Evolutionary conservation across 2,113 vertebrate species (phyloP), one percentile per base, ranked within the genome.

Genomic region (Catagonus wagneri): DNA sequence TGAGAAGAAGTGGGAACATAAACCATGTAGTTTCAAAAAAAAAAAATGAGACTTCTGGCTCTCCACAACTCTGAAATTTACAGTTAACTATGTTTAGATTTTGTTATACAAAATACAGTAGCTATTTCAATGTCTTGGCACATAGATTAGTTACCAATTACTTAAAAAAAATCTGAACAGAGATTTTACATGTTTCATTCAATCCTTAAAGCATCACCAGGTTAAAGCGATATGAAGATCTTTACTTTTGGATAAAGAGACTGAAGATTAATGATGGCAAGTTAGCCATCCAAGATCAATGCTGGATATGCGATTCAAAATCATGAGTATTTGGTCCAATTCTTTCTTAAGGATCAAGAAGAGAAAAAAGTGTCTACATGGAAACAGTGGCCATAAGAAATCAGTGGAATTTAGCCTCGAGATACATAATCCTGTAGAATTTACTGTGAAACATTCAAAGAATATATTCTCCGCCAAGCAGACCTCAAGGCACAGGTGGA

Each of bases 41-140:
- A 65, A 29, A 44, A 44, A 44, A 44, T 1, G 5, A 75, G 22
- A 0, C 0, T 25, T 56, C 23, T 23, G 7, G 3, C 0, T 2
- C 12, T 36, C 23, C 2, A 0, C 7, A 44, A 66, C 25, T 78
- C 22, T 10, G 1, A 12, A 60, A 15, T 15, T 6, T 8, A 44
- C 27, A 69, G 20, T 68, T 61, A 80, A 50, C 34, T 72, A 3
- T 52, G 56, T 68, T 29, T 36, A 44, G 25, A 58, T 0, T 65
- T 63, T 90, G 29, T 50, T 7, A 0, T 12, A 34, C 16, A 8
- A 78, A 44, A 20, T 32, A 39, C 16, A 25, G 3, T 36, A 11
- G 7, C 39, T 83, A 66, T 36, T 69, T 34, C 54, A 72, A 78
- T 52, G 36, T 63, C 25, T 78, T 72, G 58, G n/a, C 23, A 61